Evolutionary conservation across 1,140 invertebrate species (phyloP), one percentile per base, ranked within the genome.

Genomic region (Eurosta solidaginis): DNA sequence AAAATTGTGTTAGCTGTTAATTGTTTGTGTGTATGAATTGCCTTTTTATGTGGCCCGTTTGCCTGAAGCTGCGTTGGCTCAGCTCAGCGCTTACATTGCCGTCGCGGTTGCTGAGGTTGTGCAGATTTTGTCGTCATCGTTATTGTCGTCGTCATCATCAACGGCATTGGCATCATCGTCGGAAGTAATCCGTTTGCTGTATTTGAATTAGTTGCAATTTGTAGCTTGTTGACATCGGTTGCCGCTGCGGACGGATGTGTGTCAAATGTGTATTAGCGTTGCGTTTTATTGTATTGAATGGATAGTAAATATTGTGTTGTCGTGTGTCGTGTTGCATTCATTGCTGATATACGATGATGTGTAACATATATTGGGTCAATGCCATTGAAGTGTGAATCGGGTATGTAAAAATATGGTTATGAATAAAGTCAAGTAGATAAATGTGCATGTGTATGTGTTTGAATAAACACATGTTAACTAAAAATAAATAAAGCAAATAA

Each of bases 151-250:
- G 10, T 14, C 73, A 44, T 74, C 73, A 22, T 22, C 29, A 17
- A 17, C 36, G 36, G 29, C 36, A n/a, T 68, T 27, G 59, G 59
- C 59, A 36, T 33, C 27, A 40, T 47, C 42, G 44, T 77, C 76
- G 82, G 79, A 79, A 83, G 82, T 85, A 85, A 85, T 85, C 84
- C 84, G 84, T 85, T 85, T 81, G 84, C 81, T 83, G 84, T 83
- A 85, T 85, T 83, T 85, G 84, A 85, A 85, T 85, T 85, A 85
- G 84, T 85, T 85, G 84, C 84, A 83, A 85, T 81, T 85, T 84
- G 84, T 82, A 85, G 84, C 84, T 85, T 85, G 84, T 85, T 85
- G 84, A 85, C 84, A 85, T 81, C 84, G 84, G 84, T 84, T 84
- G 80, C 84, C 84, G 82, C 80, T 82, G 78, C 84, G 84, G 84